phyloP scores from a whole-genome alignment of 2,888 invertebrate genomes.

The Muschampia plurimacula region DNA sequence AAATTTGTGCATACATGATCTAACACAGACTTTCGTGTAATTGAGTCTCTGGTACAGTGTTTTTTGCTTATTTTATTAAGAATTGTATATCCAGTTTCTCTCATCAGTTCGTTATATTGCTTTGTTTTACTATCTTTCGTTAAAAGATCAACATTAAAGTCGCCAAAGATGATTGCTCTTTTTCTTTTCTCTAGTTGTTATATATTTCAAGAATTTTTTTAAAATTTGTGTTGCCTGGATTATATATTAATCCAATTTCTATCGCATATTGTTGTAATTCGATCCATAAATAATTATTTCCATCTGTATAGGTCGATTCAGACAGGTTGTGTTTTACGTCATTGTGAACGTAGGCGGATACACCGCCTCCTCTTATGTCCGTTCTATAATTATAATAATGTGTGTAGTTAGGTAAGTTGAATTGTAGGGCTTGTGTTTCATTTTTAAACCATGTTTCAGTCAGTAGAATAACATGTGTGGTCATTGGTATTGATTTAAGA shows the following conservation, averaged over 20 bases:
- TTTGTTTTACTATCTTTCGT: not conserved
- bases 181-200: not conserved
- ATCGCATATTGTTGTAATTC: not conserved
- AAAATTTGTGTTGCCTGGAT: not conserved
- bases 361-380: not conserved
- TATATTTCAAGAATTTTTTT: not conserved
- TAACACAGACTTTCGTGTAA: not conserved
- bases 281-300: not conserved
- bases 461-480: constrained; percentile 40
- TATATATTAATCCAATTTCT: not conserved
- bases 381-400: constrained; percentile 8
- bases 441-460: constrained; percentile 32
- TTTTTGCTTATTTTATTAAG: not conserved
- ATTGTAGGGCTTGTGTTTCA: constrained; percentile 11
- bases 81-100: not conserved
- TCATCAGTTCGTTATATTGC: not conserved
- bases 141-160: not conserved
- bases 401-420: constrained; percentile 24
- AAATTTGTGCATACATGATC: not conserved
- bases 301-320: not conserved
- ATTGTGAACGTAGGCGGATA: not conserved
- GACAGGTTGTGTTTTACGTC: not conserved
- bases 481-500: constrained; percentile 31
- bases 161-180: not conserved
- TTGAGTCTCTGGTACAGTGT: not conserved